These are phyloP conservation scores for Chaenogobius annularis DNA, from an alignment of 2,113 vertebrate genomes.

Conservation along the genomic window DNA sequence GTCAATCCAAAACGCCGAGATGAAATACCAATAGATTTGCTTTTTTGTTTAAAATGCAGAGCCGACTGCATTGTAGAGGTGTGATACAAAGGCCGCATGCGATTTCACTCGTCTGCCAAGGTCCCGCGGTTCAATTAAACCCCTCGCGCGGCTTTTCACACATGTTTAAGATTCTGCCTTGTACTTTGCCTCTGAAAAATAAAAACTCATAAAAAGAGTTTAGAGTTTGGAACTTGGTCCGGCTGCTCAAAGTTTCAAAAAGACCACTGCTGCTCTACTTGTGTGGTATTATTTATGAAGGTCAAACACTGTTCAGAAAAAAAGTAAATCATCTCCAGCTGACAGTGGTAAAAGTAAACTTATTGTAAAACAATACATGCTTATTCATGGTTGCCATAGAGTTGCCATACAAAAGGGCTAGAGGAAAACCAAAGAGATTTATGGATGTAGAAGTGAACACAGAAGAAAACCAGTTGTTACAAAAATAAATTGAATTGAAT, in stretches of 20 bases:
- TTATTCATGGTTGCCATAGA: neutral
- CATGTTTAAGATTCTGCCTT: constrained; percentile 5
- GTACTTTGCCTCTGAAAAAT: neutral
- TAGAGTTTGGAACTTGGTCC: neutral
- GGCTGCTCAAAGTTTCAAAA: neutral
- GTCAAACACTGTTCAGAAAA: neutral
- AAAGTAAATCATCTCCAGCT: neutral
- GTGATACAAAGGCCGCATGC: neutral
- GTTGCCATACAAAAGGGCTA: neutral
- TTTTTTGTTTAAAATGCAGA: constrained; percentile 8
- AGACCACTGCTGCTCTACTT: neutral
- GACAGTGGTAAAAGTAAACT: neutral
- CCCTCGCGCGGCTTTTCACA: neutral
- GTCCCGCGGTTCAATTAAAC: constrained; percentile 9
- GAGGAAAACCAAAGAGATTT: neutral
- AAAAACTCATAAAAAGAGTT: constrained; percentile 2
- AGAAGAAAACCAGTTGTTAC: neutral
- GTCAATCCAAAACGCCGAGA: neutral
- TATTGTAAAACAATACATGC: neutral
- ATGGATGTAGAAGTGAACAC: neutral
- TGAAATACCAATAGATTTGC: constrained; percentile 4
- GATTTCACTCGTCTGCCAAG: constrained; percentile 4
- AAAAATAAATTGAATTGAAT: neutral
- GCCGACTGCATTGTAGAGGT: neutral
- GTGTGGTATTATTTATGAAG: neutral